Conservation (phyloP, 2,888 invertebrate genomes). For the Lepidochrysops patricia region DNA sequence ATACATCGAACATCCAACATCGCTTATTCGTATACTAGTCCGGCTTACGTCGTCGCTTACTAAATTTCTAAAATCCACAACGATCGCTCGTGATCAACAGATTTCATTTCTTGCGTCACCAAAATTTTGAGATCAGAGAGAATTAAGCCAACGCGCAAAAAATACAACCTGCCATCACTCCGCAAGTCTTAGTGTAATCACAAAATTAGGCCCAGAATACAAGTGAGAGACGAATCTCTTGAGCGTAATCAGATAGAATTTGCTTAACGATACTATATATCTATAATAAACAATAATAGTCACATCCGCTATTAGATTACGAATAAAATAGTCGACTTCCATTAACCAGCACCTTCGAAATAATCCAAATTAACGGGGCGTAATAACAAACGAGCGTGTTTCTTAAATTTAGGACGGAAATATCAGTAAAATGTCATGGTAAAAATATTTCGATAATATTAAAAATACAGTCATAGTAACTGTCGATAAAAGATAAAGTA, state of each 20-base stretch:
- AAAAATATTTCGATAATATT: background rate
- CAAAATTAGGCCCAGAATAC: background rate
- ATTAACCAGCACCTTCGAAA: background rate
- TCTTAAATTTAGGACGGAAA: background rate
- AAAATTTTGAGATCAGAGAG: constrained; percentile 10
- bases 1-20: constrained; percentile 42
- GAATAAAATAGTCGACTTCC: background rate
- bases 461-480: background rate
- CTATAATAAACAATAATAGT: constrained; percentile 7
- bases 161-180: background rate
- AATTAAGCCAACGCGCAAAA: background rate
- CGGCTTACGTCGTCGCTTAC: background rate
- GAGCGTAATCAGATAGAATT: constrained; percentile 1
- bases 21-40: constrained; percentile 28
- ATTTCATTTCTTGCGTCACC: background rate
- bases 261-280: constrained; percentile 5
- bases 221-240: background rate
- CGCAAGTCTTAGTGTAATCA: background rate
- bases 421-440: background rate
- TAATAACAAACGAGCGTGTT: too few species aligned
- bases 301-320: background rate
- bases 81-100: background rate
- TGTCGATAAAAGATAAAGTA: background rate
- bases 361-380: background rate
- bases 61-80: constrained; percentile 1